These are phyloP conservation scores for Myiozetetes cayanensis DNA, from an alignment of 2,113 vertebrate species.

Conservation along the genomic window DNA sequence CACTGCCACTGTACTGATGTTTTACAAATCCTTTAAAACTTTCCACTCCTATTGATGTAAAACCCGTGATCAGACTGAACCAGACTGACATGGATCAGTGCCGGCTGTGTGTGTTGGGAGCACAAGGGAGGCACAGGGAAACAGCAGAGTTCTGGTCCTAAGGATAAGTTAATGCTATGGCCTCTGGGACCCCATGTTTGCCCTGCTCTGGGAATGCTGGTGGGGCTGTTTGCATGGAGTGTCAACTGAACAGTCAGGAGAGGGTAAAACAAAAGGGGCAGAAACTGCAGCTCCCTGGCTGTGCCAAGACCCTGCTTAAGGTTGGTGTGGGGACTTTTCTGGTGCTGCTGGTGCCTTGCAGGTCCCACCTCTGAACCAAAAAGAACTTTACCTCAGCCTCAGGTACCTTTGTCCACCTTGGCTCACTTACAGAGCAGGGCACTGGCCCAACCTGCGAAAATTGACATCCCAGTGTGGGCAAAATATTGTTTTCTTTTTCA, in stretches of 20 bases:
- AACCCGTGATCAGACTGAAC: background rate
- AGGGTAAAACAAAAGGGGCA: background rate
- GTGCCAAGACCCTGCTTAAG: background rate
- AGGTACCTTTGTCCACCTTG: background rate
- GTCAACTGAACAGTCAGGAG: fast-evolving
- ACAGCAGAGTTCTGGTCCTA: background rate
- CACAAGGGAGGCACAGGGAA: background rate
- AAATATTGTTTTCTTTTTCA: background rate
- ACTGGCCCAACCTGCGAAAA: background rate
- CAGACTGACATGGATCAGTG: background rate
- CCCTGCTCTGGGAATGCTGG: background rate
- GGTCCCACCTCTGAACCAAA: background rate
- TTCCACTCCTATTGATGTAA: background rate
- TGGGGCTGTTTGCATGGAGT: fast-evolving
- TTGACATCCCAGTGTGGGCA: background rate
- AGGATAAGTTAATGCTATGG: fast-evolving
- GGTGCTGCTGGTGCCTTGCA: background rate
- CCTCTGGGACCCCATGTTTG: fast-evolving
- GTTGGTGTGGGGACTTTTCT: background rate
- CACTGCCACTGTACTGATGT: background rate
- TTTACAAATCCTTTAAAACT: background rate
- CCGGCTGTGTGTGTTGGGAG: fast-evolving
- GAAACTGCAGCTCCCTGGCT: background rate
- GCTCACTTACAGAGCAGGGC: background rate
- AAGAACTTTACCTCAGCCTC: background rate